Evolutionary conservation across 53 echinoderm and acorn worm genomes (phyloP), one percentile per base, ranked within the genome.

Genomic region (Holothuria scabra): DNA sequence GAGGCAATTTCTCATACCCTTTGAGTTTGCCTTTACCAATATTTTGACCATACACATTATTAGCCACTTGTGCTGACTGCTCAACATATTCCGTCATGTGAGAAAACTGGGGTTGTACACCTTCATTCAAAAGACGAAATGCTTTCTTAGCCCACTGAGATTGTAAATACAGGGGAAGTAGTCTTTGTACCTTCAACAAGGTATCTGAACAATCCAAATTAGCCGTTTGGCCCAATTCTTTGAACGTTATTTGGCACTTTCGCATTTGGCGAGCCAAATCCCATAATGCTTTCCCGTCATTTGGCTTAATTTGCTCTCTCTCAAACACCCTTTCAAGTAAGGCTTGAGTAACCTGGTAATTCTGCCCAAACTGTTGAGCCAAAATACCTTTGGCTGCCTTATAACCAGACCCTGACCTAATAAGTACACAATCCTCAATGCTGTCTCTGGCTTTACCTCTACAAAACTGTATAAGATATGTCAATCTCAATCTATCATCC

Each of bases 381-480:
- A 86, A 70, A 20, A 90, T 82, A 55, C 74, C 56, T 19, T 48
- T 35, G 19, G 87, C 86, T 28, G 1, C 24, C n/a, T 69, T 46
- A 62, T 90, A 90, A 12, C 86, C 86, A 4, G 26, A 60, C 4
- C 19, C 22, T 37, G 58, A 62, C 14, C 33, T 59, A 65, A 90
- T 66, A 21, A 89, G n/a, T 5, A 84, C 78, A 67, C 89, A 89
- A 66, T 79, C 62, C 59, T 85, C 80, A 60, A 85, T 90, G 55
- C 83, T 65, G 16, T 86, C 81, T 38, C 29, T 83, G 23, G 86
- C 90, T 35, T 87, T 83, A 19, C 90, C 90, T 57, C 14, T 46
- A 81, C 90, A 90, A 66, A 64, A 90, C 55, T 86, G 85, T 11
- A 90, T 59, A 6, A 90, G 74, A 29, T 86, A 90, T 5, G 82